Evolutionary conservation across 1,140 invertebrate species (phyloP), one percentile per base, ranked within the genome.

Genomic region (Tetramorium parvispinum): DNA sequence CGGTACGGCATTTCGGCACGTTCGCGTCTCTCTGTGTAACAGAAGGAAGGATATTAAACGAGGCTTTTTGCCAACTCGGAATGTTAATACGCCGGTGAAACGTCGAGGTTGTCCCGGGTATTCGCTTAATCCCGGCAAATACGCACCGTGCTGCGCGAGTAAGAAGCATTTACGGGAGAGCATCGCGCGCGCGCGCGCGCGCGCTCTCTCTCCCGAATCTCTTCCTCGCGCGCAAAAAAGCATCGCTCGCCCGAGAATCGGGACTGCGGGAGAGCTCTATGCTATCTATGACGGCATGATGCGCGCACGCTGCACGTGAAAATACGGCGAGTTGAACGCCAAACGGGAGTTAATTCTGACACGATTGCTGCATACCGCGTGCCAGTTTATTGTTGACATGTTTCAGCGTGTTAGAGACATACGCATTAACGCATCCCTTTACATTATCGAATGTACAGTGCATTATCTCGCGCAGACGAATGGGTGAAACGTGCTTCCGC

Each of bases 61-160:
- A 59, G 55, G 70, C 81, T 85, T 76, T 73, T 75, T 85, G 70
- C 81, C 40, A 13, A 43, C 27, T 21, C 46, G 81, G 57, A 85
- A 85, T 75, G 81, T 85, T 85, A 73, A 85, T 73, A 61, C 70
- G 81, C 55, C 70, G 81, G 40, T 85, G 71, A 85, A 85, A 76
- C 71, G 78, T 81, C 78, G 78, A 70, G 78, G 78, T 81, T 81
- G 78, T 81, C 55, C 55, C 51, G 78, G 13, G 65, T 81, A 70
- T 81, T 81, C 78, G 78, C 78, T 81, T 81, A 81, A 81, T 76
- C 81, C 71, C 70, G 43, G 70, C 81, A 76, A 85, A 51, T 85
- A 81, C 65, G 78, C 49, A 81, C 63, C 53, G n/a, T 68, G 24
- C 37, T 85, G 32, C 55, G 55, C 55, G 6, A 13, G 51, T 70